Percentiles rank a stretch among this genome's conserved stretches.
These are phyloP conservation scores for Cylas formicarius DNA, from an alignment of 1,140 invertebrate genomes.

Conservation along the genomic window DNA sequence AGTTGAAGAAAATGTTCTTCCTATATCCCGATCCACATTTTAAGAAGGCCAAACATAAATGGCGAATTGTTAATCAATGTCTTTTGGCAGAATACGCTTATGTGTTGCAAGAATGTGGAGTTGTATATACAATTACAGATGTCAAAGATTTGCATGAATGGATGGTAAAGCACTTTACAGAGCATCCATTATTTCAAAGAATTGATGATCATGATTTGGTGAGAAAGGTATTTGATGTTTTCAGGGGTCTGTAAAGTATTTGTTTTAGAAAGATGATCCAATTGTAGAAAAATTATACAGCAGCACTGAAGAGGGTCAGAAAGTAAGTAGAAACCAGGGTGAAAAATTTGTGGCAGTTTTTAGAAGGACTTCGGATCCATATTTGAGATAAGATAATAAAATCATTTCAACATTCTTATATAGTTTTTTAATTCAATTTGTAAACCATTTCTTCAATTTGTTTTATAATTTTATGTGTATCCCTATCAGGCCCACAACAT, in stretches of 20 bases:
- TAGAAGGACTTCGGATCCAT: constrained; percentile 56
- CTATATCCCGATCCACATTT: constrained; percentile 99
- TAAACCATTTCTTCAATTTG: too few species aligned
- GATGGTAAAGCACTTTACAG: constrained; percentile 89
- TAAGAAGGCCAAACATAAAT: constrained; percentile 98
- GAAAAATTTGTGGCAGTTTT: constrained; percentile 92
- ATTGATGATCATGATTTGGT: constrained; percentile 69
- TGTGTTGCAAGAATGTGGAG: constrained; percentile 72
- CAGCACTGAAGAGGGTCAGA: constrained; percentile 96
- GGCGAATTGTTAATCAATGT: constrained; percentile 94
- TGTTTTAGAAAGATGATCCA: constrained; percentile 64
- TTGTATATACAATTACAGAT: constrained; percentile 96
- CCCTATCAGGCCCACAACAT: too few species aligned
- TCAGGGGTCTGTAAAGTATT: constrained; percentile 8
- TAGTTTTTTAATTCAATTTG: too few species aligned
- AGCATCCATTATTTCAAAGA: constrained; percentile 85
- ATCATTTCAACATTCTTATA: too few species aligned
- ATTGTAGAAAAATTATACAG: constrained; percentile 83
- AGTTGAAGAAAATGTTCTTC: constrained; percentile 98
- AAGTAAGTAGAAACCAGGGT: constrained; percentile 92
- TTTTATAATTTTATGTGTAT: too few species aligned
- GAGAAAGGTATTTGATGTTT: constrained; percentile 32
- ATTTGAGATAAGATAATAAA: too few species aligned
- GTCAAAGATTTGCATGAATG: constrained; percentile 95
- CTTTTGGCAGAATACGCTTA: constrained; percentile 96